phyloP scores from a whole-genome alignment of 2,797 vertebrate species.

The Geotrypetes seraphini region DNA sequence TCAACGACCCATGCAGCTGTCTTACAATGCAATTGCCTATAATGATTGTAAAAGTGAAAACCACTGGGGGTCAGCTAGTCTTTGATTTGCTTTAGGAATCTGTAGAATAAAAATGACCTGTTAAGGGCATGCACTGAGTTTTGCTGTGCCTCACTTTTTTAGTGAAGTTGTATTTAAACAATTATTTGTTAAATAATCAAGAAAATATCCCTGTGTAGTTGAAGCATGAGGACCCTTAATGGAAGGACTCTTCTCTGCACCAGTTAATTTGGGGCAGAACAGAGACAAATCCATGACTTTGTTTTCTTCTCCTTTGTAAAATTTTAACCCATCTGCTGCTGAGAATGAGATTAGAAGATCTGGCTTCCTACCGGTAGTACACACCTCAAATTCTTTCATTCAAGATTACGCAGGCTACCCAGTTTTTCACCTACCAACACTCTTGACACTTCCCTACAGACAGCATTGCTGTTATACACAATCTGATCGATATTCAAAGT shows the following conservation, averaged over 20 bases:
- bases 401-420: no score
- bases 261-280: accelerated
- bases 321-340: no score
- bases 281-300: no score
- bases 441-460: no score
- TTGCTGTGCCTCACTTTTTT: neutral
- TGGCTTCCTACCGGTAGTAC: no score
- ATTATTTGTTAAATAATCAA: conserved; percentile 9
- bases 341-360: no score
- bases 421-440: no score
- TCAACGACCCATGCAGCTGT: neutral
- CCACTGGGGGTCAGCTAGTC: neutral
- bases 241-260: neutral
- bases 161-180: neutral
- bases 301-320: no score
- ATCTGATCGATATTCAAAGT: no score
- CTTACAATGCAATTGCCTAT: accelerated
- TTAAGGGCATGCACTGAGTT: conserved; percentile 1
- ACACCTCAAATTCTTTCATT: no score
- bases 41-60: conserved; percentile 1
- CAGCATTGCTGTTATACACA: no score
- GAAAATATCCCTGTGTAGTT: neutral
- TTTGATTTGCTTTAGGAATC: neutral
- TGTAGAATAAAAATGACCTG: neutral
- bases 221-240: neutral